Conservation (phyloP, 2,797 vertebrate genomes). For the Myotis pilosus region DNA sequence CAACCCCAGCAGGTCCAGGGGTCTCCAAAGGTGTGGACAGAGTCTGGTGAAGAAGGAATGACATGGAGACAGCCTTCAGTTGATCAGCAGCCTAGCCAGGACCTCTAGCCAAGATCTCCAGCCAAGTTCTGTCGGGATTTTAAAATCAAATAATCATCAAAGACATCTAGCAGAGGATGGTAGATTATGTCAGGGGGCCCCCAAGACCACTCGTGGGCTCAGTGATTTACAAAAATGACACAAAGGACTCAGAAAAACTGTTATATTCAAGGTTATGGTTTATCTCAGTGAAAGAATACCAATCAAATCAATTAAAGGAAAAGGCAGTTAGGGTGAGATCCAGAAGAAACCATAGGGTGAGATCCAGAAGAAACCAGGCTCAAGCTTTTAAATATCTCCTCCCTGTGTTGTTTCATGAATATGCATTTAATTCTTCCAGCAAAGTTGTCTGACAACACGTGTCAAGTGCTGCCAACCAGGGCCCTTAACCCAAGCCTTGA, state of each 20-base stretch:
- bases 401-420: not conserved
- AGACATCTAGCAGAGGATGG: no score
- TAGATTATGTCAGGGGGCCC: no score
- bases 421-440: not conserved
- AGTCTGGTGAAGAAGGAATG: no score
- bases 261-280: not conserved
- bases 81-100: no score
- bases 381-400: not conserved
- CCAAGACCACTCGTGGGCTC: no score
- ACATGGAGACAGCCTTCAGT: no score
- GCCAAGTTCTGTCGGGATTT: no score
- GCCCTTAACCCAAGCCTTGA: not conserved
- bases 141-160: no score
- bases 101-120: no score
- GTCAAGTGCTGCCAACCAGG: not conserved
- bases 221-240: not conserved
- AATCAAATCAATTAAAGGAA: not conserved
- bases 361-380: not conserved
- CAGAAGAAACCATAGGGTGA: not conserved
- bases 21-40: no score
- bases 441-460: not conserved
- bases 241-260: not conserved
- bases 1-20: no score
- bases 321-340: not conserved
- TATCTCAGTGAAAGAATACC: not conserved